Evolutionary conservation across 1,140 invertebrate genomes (phyloP).

Genomic region (Neodiprion lecontei): DNA sequence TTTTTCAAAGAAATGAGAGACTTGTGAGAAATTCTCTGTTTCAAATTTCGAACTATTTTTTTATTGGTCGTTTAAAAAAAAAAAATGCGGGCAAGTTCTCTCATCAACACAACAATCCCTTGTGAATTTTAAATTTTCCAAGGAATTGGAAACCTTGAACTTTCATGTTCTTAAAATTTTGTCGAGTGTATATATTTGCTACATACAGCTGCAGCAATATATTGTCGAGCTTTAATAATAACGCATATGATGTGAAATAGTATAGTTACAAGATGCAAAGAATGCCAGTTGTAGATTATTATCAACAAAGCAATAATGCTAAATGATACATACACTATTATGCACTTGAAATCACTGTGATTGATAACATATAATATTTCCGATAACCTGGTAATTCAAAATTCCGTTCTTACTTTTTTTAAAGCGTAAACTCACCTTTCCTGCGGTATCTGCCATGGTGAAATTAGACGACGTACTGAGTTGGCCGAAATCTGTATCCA

Average conservation of each 20-base stretch:
- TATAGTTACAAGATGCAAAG: not conserved
- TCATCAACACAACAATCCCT: too few species aligned
- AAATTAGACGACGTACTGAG: not conserved
- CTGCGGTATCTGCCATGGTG: constrained; percentile 37
- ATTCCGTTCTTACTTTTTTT: not conserved
- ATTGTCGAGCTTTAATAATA: not conserved
- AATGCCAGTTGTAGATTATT: not conserved
- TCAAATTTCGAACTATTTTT: too few species aligned
- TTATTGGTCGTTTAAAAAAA: too few species aligned
- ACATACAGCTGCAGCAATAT: not conserved
- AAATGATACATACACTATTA: not conserved
- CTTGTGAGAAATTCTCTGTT: too few species aligned
- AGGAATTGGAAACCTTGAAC: too few species aligned
- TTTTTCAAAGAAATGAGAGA: too few species aligned
- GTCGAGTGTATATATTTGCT: not conserved
- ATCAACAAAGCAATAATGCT: constrained; percentile 5
- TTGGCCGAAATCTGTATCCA: not conserved
- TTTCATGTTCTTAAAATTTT: too few species aligned
- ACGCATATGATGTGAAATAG: not conserved
- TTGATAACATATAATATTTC: constrained; percentile 28
- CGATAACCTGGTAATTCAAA: not conserved
- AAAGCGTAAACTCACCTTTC: constrained; percentile 30
- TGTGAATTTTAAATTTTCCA: too few species aligned
- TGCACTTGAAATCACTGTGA: constrained; percentile 15
- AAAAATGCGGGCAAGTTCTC: too few species aligned